Conservation (phyloP, 2,888 invertebrate species). For the Rhamnusium bicolor region DNA sequence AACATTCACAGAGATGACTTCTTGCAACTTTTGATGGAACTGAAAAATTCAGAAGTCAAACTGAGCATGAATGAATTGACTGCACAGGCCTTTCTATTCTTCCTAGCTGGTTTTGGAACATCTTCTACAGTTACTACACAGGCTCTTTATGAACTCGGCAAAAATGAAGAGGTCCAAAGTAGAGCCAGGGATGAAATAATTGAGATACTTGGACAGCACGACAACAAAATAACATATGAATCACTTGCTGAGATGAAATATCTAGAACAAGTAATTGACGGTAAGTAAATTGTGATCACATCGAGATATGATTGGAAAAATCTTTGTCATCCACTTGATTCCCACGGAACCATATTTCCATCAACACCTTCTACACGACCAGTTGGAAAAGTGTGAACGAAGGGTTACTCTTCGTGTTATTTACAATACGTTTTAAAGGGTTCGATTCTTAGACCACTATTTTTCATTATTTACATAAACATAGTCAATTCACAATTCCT, state of each 20-base stretch:
- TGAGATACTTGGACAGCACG: constrained; percentile 59
- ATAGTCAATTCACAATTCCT: no score
- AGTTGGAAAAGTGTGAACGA: no score
- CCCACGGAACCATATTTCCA: no score
- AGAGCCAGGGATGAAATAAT: constrained; percentile 69
- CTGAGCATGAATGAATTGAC: constrained; percentile 60
- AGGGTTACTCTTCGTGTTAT: no score
- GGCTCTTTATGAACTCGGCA: constrained; percentile 71
- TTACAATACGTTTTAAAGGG: no score
- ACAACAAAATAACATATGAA: constrained; percentile 68
- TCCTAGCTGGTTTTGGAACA: constrained; percentile 77
- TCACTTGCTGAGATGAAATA: constrained; percentile 70
- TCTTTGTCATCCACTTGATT: no score
- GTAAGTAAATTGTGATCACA: constrained; percentile 27
- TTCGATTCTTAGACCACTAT: no score
- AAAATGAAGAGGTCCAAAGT: constrained; percentile 69
- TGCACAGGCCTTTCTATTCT: constrained; percentile 75
- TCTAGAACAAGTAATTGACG: constrained; percentile 64
- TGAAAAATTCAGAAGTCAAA: constrained; percentile 45
- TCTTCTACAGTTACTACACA: constrained; percentile 71
- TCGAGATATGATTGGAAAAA: no score
- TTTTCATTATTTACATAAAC: no score
- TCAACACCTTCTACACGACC: no score
- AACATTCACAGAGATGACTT: constrained; percentile 56
- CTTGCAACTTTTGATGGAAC: constrained; percentile 56